A percentile compares a stretch with the other conserved stretches of the same genome.
phyloP scores from a whole-genome alignment of 2,797 vertebrate genomes.

The Remorina albescens region DNA sequence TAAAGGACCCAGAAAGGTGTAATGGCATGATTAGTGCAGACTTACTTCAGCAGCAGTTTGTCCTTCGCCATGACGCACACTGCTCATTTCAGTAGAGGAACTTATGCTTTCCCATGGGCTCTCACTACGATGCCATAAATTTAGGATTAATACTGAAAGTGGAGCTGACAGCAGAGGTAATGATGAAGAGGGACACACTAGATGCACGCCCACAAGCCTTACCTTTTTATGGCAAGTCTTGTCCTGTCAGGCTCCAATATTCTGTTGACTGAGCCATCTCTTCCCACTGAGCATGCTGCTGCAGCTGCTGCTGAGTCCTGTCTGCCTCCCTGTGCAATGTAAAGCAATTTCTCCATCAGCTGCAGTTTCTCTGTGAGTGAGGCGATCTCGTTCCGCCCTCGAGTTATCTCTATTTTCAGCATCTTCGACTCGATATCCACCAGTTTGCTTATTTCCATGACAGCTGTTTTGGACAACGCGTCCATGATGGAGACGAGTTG shows the following conservation, averaged over 20 bases:
- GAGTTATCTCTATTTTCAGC: constrained; percentile 81
- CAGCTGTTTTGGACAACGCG: constrained; percentile 81
- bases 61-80: constrained; percentile 47
- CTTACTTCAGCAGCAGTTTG: constrained; percentile 55
- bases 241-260: constrained; percentile 46
- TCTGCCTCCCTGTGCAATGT: constrained; percentile 70
- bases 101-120: constrained; percentile 62
- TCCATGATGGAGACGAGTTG: constrained; percentile 86
- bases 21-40: neutral
- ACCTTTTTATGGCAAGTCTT: constrained; percentile 69
- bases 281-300: constrained; percentile 26
- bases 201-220: constrained; percentile 9
- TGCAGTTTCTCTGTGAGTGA: constrained; percentile 82
- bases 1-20: neutral
- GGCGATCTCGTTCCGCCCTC: constrained; percentile 81
- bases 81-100: constrained; percentile 52
- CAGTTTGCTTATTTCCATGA: constrained; percentile 84
- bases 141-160: constrained; percentile 11
- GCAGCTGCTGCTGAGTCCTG: constrained; percentile 58
- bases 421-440: constrained; percentile 84
- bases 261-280: constrained; percentile 39
- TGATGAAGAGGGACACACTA: neutral
- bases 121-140: constrained; percentile 62
- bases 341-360: constrained; percentile 82
- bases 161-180: neutral